Evolutionary conservation across 2,113 vertebrate species (phyloP).

Genomic region (Microtus montanus): DNA sequence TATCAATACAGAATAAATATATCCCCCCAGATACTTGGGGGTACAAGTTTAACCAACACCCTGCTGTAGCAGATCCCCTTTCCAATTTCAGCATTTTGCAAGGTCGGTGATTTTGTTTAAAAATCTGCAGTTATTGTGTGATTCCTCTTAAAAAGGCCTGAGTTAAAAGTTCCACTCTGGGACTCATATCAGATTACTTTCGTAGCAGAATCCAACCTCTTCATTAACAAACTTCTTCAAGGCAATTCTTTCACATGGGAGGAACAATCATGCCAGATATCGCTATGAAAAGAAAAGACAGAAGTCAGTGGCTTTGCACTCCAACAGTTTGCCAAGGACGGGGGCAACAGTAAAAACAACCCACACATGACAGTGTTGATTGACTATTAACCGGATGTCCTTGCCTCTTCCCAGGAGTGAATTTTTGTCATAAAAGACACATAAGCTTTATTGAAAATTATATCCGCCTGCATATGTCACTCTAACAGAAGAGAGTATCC

Average conservation of each 20-base stretch:
- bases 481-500: conserved; percentile 8
- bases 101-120: conserved; percentile 87
- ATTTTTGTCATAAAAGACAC: conserved; percentile 44
- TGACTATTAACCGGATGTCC: conserved; percentile 16
- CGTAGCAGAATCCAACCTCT: conserved; percentile 89
- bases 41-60: conserved; percentile 87
- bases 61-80: conserved; percentile 82
- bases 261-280: conserved; percentile 98
- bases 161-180: conserved; percentile 96
- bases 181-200: conserved; percentile 92
- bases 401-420: conserved; percentile 41
- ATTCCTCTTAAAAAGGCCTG: conserved; percentile 97
- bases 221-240: conserved; percentile 92
- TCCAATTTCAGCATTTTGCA: conserved; percentile 86
- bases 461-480: neutral
- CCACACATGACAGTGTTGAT: neutral
- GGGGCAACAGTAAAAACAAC: neutral
- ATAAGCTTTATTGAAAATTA: conserved; percentile 38
- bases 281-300: conserved; percentile 86
- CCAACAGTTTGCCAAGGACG: conserved; percentile 36
- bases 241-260: conserved; percentile 97
- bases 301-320: conserved; percentile 73
- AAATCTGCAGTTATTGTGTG: conserved; percentile 91
- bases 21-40: conserved; percentile 89
- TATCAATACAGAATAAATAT: conserved; percentile 92